Base-by-base conservation (phyloP, 2,797 vertebrate genomes). In the Phylloscopus collybita region DNA sequence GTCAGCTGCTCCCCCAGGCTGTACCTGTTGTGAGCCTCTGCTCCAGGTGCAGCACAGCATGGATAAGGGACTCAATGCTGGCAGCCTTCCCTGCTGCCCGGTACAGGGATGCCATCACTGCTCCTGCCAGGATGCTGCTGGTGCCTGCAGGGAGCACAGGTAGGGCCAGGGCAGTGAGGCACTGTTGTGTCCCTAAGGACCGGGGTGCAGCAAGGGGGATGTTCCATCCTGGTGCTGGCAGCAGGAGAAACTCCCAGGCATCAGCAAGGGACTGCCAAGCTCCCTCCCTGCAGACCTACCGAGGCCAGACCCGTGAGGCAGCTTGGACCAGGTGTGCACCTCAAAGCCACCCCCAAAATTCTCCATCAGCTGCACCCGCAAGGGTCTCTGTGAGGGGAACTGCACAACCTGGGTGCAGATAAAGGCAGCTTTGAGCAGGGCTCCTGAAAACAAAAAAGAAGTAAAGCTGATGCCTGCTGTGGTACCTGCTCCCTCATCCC, bases 11-110 rank as follows among this genome's bases (percentile, higher is more conserved):
- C 13, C 20, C 23, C 32, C 7, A 1, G 1, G 9, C 6, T 4
- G n/a, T 96, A 99, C 99, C 99, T 96, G 99, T 99, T 16, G 99
- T 99, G n/a, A 99, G 98, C 20, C 98, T 97, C 98, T 99, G 99
- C 86, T 99, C 99, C 98, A 99, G 97, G 92, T 99, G 97, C 69
- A 99, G 98, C 38, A 99, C 99, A 0, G 98, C 98, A 0, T 99
- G 99, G 93, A 99, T 98, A 53, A 99, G 98, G 15, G 99, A 98
- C 80, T 98, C 96, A 0, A 97, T 98, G 95, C 98, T 90, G 51
- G 98, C 97, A 5, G 92, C 97, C 13, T 92, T 98, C 25, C 99
- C 99, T 0, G 99, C 98, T 0, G 98, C 98, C 70, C 89, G 97
- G 96, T 99, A 99, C 65, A 99, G 96, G 0, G 98, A 98, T 0